Percentiles rank a stretch among this genome's conserved stretches.
Conservation (phyloP, 2,888 invertebrate species). For the Chaitophorus viminalis region DNA sequence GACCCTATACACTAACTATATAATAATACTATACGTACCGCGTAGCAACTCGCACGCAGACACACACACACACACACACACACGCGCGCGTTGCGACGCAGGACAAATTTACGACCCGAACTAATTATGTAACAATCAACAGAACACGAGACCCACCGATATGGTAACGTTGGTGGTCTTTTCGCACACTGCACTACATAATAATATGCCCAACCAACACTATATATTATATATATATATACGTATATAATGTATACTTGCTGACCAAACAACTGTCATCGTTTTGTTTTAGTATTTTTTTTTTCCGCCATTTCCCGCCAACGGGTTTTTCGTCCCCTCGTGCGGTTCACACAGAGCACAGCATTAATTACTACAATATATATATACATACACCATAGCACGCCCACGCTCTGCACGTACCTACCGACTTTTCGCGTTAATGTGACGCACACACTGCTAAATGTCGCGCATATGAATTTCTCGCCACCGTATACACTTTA, state of each 20-base stretch:
- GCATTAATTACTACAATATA: too few relatives aligned
- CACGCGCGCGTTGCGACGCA: background rate
- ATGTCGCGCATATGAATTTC: too few relatives aligned
- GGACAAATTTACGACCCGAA: constrained; percentile 63
- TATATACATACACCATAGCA: background rate
- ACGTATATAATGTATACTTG: too few relatives aligned
- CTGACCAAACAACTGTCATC: background rate
- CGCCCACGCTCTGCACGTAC: background rate
- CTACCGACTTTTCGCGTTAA: background rate
- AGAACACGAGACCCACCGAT: constrained; percentile 61
- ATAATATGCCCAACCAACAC: background rate
- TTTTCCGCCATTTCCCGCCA: background rate
- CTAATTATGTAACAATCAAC: constrained; percentile 63
- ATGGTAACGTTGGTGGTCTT: constrained; percentile 36
- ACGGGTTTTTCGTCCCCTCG: background rate
- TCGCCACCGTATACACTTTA: too few relatives aligned
- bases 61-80: too few relatives aligned
- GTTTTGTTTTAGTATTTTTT: constrained; percentile 9
- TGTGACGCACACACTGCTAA: too few relatives aligned
- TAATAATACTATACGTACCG: background rate
- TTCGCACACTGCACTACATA: background rate
- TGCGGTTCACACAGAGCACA: background rate
- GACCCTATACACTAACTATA: background rate
- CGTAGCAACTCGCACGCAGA: background rate
- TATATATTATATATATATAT: too few relatives aligned